Evolutionary conservation across 2,797 vertebrate genomes (phyloP).

Genomic region (Brachymystax lenok): DNA sequence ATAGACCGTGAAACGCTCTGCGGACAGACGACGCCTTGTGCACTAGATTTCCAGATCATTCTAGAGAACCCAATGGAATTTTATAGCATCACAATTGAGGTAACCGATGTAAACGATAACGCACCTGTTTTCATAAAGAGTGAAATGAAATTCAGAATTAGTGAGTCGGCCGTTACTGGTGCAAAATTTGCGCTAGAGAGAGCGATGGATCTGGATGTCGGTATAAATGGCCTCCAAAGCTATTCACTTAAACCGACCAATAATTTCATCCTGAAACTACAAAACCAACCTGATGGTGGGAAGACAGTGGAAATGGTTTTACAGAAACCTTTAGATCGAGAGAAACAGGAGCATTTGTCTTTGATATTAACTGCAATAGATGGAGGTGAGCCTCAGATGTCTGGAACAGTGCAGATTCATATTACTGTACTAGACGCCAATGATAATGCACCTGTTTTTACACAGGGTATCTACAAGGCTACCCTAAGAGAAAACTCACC

Average conservation of each 20-base stretch:
- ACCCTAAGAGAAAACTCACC: constrained; percentile 51
- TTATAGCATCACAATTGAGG: constrained; percentile 74
- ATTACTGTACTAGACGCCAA: constrained; percentile 66
- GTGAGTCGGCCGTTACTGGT: constrained; percentile 62
- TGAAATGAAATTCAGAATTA: constrained; percentile 64
- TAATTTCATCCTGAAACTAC: constrained; percentile 57
- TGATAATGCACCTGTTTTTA: constrained; percentile 70
- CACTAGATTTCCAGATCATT: constrained; percentile 82
- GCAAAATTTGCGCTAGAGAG: constrained; percentile 67
- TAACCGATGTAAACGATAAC: constrained; percentile 69
- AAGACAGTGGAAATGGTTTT: constrained; percentile 68
- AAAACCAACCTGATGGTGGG: constrained; percentile 43
- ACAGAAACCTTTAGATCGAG: constrained; percentile 69
- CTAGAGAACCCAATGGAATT: constrained; percentile 84
- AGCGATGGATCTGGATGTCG: constrained; percentile 76
- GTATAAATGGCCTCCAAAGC: constrained; percentile 55
- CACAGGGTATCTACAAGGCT: constrained; percentile 48
- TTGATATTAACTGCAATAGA: constrained; percentile 66
- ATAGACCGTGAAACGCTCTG: constrained; percentile 86
- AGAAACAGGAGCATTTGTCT: constrained; percentile 56
- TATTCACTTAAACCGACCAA: constrained; percentile 61
- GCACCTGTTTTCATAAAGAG: constrained; percentile 57
- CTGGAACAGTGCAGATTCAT: constrained; percentile 63
- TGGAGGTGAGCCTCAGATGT: constrained; percentile 66
- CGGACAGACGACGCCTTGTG: constrained; percentile 73